These are phyloP conservation scores for Drosophila truncata DNA, from an alignment of 1,140 invertebrate genomes.

Conservation along the genomic window DNA sequence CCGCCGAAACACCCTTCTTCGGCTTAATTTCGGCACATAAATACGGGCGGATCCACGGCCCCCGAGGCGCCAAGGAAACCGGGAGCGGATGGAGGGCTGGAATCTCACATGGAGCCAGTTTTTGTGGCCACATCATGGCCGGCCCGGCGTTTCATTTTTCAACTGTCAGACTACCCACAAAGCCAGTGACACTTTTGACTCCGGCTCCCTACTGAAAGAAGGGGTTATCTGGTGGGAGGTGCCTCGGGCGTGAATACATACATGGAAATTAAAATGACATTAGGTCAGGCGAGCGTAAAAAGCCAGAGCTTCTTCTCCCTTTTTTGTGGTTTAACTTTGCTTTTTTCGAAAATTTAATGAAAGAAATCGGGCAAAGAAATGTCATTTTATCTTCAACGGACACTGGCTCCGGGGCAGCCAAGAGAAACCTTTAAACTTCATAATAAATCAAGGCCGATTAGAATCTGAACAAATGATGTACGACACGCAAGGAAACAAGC, in stretches of 20 bases:
- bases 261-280: slow-evolving; percentile 76
- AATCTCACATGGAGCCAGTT: slow-evolving; percentile 38
- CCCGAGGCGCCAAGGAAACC: slow-evolving; percentile 8
- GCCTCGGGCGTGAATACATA: slow-evolving; percentile 53
- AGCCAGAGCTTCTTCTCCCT: slow-evolving; percentile 22
- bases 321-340: slow-evolving; percentile 13
- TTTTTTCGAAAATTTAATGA: slow-evolving; percentile 6
- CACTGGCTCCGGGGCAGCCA: slow-evolving; percentile 27
- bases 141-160: slow-evolving; percentile 52
- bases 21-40: slow-evolving; percentile 58
- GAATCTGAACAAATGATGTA: slow-evolving; percentile 16
- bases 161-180: slow-evolving; percentile 52
- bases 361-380: slow-evolving; percentile 32
- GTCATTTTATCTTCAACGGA: slow-evolving; percentile 46
- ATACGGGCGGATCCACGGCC: slow-evolving; percentile 32
- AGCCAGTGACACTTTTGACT: slow-evolving; percentile 50
- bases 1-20: slow-evolving; percentile 4
- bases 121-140: slow-evolving; percentile 61
- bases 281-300: slow-evolving; percentile 68
- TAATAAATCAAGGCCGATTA: slow-evolving; percentile 38
- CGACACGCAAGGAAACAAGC: not conserved
- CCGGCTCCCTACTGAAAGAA: slow-evolving; percentile 18
- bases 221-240: slow-evolving; percentile 43
- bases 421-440: slow-evolving; percentile 14
- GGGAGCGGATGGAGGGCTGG: slow-evolving; percentile 2